A percentile compares a stretch with the other conserved stretches of the same genome.
phyloP scores from a whole-genome alignment of 2,888 invertebrate genomes.

The Oscheius onirici region DNA sequence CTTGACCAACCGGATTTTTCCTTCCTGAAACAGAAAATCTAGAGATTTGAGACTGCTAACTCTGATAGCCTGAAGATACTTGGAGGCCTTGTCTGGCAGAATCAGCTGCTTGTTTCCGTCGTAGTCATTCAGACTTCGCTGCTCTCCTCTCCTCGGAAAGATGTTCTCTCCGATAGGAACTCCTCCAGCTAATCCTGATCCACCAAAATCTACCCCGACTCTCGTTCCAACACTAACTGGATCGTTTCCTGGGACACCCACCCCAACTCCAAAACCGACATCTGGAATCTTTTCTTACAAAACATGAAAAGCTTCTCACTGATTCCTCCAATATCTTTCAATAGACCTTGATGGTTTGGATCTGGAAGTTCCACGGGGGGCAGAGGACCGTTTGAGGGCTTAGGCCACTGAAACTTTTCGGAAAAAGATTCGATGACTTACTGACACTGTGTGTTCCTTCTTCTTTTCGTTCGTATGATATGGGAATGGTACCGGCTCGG shows the following conservation, averaged over 20 bases:
- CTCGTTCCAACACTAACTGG: conserved; percentile 55
- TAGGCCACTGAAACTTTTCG: conserved; percentile 7
- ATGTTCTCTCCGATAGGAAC: conserved; percentile 51
- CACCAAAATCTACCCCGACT: conserved; percentile 55
- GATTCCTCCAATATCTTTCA: conserved; percentile 49
- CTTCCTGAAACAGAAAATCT: conserved; percentile 37
- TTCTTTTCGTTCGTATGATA: neutral
- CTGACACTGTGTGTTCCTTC: conserved; percentile 1
- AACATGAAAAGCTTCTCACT: conserved; percentile 32
- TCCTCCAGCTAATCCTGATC: conserved; percentile 56
- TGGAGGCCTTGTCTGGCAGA: conserved; percentile 51
- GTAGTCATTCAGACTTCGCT: conserved; percentile 56
- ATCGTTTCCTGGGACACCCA: conserved; percentile 58
- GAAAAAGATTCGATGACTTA: neutral
- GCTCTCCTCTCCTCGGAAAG: conserved; percentile 55
- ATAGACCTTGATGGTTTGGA: conserved; percentile 48
- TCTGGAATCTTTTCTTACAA: conserved; percentile 35
- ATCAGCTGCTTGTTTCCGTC: conserved; percentile 60
- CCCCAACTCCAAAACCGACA: conserved; percentile 59
- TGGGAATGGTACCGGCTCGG: conserved; percentile 8
- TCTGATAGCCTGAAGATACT: conserved; percentile 44
- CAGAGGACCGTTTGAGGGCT: neutral
- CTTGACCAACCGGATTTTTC: conserved; percentile 40
- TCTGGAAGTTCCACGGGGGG: conserved; percentile 24
- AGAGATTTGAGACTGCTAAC: neutral